Evolutionary conservation across 2,797 vertebrate genomes (phyloP).

Genomic region (Darevskia nairensis): DNA sequence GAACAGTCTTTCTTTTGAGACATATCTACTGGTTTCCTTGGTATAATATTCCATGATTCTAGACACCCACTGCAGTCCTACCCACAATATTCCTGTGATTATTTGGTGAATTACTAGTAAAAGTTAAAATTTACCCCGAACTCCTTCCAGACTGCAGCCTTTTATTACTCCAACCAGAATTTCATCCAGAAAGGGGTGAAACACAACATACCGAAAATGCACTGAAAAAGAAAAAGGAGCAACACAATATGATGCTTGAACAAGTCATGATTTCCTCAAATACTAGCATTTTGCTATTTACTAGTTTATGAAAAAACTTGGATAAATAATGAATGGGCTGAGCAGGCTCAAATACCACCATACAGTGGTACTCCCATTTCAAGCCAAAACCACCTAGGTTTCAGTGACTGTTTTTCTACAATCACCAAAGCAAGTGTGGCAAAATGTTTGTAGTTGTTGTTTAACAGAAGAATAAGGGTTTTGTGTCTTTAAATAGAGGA

Average conservation of each 20-base stretch:
- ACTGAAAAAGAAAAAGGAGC: conserved; percentile 77
- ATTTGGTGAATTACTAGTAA: rapidly evolving
- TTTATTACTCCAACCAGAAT: conserved; percentile 96
- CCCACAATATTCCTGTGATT: background rate
- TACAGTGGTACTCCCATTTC: no score
- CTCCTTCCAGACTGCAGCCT: conserved; percentile 96
- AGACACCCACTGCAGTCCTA: background rate
- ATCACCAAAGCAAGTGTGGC: background rate
- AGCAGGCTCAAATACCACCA: no score
- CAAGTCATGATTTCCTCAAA: background rate
- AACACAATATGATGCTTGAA: background rate
- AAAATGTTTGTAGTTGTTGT: background rate
- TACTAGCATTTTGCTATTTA: background rate
- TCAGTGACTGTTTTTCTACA: background rate
- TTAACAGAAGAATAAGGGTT: background rate
- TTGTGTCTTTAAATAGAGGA: background rate
- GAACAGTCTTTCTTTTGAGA: background rate
- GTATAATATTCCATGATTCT: background rate
- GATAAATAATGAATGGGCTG: background rate
- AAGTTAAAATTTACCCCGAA: conserved; percentile 84
- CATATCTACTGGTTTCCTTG: background rate
- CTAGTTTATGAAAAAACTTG: background rate
- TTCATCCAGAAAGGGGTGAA: conserved; percentile 97
- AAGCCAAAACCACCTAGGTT: background rate
- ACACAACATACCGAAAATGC: conserved; percentile 96